These are phyloP conservation scores for Anolis carolinensis DNA, from an alignment of 2,113 vertebrate species.

Conservation along the genomic window DNA sequence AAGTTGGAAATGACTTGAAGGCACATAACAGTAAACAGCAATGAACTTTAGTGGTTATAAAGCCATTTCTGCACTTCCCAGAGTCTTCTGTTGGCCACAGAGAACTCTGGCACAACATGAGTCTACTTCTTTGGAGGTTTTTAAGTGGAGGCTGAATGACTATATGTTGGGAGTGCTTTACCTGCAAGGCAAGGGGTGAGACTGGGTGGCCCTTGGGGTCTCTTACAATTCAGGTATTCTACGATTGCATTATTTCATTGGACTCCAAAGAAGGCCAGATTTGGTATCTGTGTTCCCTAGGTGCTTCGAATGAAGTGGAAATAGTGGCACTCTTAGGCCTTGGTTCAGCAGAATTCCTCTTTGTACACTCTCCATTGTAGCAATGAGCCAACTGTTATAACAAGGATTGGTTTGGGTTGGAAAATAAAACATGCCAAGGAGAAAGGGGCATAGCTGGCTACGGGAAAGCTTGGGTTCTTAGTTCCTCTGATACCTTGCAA, in stretches of 20 bases:
- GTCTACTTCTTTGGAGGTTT: no score
- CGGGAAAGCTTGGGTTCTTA: neutral
- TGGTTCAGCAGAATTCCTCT: neutral
- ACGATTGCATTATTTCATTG: neutral
- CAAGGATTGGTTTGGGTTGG: neutral
- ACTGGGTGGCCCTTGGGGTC: no score
- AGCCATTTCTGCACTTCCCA: neutral
- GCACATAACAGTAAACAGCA: no score
- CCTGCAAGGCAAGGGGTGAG: no score
- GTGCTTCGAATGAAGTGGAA: neutral
- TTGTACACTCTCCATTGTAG: neutral
- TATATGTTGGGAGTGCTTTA: no score
- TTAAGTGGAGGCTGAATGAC: no score
- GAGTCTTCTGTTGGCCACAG: neutral
- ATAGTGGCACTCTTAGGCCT: neutral
- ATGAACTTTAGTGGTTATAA: no score
- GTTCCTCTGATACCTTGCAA: neutral
- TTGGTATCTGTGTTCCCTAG: neutral
- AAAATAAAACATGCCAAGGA: neutral
- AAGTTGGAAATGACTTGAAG: no score
- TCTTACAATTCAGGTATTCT: neutral
- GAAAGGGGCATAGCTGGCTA: neutral
- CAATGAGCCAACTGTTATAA: neutral
- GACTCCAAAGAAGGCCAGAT: neutral
- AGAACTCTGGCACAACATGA: neutral